A percentile compares a stretch with the other conserved stretches of the same genome.
Conservation (phyloP, 2,797 vertebrate species). For the Novumbra hubbsi region DNA sequence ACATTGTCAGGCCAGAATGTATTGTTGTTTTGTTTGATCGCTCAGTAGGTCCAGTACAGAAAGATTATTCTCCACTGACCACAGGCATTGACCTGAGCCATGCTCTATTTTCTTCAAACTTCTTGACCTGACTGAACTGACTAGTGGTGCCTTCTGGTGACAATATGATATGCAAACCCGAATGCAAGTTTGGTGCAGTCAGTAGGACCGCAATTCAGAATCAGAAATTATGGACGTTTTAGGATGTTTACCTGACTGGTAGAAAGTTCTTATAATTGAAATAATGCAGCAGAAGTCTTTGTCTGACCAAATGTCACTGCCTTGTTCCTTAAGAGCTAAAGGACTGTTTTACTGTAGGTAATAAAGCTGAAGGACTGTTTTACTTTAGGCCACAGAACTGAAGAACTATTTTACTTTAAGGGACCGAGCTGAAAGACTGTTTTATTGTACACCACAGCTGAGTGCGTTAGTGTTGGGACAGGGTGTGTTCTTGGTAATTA, state of each 20-base stretch:
- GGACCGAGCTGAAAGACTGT: not conserved
- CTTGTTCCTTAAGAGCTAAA: no score
- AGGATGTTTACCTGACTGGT: slow-evolving; percentile 4
- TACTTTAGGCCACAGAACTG: not conserved
- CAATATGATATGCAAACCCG: slow-evolving; percentile 10
- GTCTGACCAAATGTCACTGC: no score
- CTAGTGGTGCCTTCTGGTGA: slow-evolving; percentile 32
- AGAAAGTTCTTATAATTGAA: slow-evolving; percentile 17
- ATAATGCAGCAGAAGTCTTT: not conserved
- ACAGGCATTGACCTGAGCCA: slow-evolving; percentile 7
- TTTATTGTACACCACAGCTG: not conserved
- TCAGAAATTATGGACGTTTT: no score
- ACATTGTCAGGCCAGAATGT: slow-evolving; percentile 71
- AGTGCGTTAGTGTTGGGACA: not conserved
- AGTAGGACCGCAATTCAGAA: not conserved
- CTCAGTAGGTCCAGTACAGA: slow-evolving; percentile 62
- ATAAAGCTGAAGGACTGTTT: not conserved
- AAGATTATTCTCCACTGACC: slow-evolving; percentile 28
- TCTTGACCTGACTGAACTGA: slow-evolving; percentile 27
- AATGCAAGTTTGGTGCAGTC: slow-evolving; percentile 32
- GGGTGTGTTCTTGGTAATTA: no score
- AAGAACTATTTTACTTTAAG: not conserved
- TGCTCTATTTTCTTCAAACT: not conserved
- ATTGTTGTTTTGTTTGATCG: slow-evolving; percentile 55
- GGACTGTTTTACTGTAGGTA: no score